Percentiles rank a stretch among this genome's conserved stretches.
Evolutionary conservation across 2,113 vertebrate species (phyloP).

Genomic region (Drymodes brunneopygia): DNA sequence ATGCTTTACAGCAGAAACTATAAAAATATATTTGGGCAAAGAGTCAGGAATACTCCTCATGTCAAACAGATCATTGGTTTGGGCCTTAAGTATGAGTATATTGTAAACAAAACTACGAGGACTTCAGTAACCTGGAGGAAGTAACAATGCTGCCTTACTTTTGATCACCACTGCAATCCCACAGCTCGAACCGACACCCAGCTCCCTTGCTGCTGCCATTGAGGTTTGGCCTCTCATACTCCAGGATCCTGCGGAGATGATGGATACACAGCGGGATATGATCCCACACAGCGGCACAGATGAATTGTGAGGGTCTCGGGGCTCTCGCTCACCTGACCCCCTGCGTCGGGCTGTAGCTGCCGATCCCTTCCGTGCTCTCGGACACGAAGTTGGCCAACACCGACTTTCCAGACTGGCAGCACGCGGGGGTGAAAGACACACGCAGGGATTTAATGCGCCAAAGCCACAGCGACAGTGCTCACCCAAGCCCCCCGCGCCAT

Average conservation of each 20-base stretch:
- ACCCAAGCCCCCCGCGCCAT: neutral
- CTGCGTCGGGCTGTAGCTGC: constrained; percentile 88
- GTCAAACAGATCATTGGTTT: neutral
- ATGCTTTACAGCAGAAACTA: neutral
- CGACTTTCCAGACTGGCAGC: constrained; percentile 86
- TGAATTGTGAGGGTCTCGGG: too few species aligned
- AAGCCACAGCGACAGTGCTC: rapidly evolving
- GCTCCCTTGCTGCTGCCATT: constrained; percentile 69
- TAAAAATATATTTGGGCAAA: neutral
- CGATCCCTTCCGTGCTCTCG: constrained; percentile 77
- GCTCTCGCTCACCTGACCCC: constrained; percentile 82
- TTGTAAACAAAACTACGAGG: neutral
- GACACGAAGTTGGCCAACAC: constrained; percentile 91
- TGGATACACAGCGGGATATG: rapidly evolving
- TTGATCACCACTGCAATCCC: constrained; percentile 92
- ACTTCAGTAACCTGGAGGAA: neutral
- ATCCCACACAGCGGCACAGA: neutral
- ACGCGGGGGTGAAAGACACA: neutral
- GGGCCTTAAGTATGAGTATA: neutral
- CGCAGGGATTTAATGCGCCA: rapidly evolving
- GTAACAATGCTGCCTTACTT: constrained; percentile 74
- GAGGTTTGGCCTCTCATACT: constrained; percentile 84
- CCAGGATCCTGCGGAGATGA: constrained; percentile 82
- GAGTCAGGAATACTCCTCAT: neutral
- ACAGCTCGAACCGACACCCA: constrained; percentile 87